phyloP scores from a whole-genome alignment of 2,888 invertebrate genomes.

The Conistra vaccinii region DNA sequence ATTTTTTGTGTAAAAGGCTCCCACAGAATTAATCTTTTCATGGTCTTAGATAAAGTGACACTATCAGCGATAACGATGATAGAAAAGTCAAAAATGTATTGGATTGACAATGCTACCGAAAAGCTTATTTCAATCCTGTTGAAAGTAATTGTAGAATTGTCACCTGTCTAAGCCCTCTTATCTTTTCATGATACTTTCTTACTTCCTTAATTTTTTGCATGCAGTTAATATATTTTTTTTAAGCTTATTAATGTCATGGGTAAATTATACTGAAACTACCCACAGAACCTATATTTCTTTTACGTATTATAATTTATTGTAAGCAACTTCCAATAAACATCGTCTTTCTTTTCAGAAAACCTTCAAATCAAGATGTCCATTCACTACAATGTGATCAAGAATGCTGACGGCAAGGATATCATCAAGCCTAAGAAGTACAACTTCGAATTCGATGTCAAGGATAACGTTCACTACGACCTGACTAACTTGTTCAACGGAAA shows the following conservation, averaged over 20 bases:
- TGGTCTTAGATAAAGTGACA: not conserved
- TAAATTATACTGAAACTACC: not conserved
- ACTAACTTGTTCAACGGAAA: slow-evolving; percentile 74
- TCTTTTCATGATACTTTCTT: not conserved
- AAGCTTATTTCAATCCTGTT: not conserved
- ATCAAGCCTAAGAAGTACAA: slow-evolving; percentile 65
- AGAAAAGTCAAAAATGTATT: not conserved
- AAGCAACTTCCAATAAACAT: not conserved
- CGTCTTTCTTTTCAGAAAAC: slow-evolving; percentile 37
- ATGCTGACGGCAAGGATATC: slow-evolving; percentile 50
- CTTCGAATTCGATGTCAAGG: slow-evolving; percentile 71
- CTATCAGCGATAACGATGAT: not conserved
- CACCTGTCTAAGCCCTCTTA: not conserved
- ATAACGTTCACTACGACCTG: slow-evolving; percentile 69
- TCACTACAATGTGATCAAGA: slow-evolving; percentile 50
- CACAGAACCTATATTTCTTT: too few relatives aligned
- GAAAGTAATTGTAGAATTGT: not conserved
- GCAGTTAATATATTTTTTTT: not conserved
- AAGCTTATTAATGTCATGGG: too few relatives aligned
- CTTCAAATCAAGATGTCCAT: slow-evolving; percentile 41
- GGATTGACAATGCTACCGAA: too few relatives aligned
- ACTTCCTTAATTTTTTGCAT: not conserved
- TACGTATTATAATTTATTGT: not conserved
- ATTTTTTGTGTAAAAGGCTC: too few relatives aligned
- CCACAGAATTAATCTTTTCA: not conserved